Evolutionary conservation across 2,113 vertebrate genomes (phyloP).

Genomic region (Prinia subflava): DNA sequence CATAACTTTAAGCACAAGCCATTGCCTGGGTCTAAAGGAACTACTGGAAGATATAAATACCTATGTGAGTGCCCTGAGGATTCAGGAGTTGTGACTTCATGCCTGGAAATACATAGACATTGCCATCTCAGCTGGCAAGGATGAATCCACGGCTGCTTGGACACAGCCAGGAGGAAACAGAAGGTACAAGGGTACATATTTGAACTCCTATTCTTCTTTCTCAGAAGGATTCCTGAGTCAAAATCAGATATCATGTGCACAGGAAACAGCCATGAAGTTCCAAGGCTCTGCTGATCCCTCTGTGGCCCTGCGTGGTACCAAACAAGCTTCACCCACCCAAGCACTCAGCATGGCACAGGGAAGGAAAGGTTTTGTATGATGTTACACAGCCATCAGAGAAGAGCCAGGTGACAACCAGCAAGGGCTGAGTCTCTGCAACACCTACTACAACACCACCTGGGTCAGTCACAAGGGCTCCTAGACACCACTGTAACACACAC

Average conservation of each 20-base stretch:
- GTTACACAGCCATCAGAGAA: background rate
- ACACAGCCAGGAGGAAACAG: background rate
- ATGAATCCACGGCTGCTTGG: background rate
- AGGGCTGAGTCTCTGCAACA: background rate
- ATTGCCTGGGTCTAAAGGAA: background rate
- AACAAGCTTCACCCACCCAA: background rate
- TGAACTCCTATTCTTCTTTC: background rate
- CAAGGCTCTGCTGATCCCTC: background rate
- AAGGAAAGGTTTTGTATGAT: background rate
- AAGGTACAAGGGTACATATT: background rate
- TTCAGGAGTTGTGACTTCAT: background rate
- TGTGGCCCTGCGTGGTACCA: background rate
- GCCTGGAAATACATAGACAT: background rate
- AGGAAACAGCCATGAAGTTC: background rate
- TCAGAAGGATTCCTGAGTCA: background rate
- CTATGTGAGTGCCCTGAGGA: background rate
- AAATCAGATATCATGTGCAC: background rate
- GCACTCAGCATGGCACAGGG: background rate
- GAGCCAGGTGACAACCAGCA: background rate
- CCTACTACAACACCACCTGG: background rate
- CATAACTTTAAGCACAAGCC: background rate
- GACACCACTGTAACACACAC: background rate
- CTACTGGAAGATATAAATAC: background rate
- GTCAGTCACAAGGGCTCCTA: fast-evolving
- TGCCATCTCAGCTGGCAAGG: background rate